Base-by-base conservation (phyloP, 2,888 invertebrate genomes). In the Rotaria socialis region DNA sequence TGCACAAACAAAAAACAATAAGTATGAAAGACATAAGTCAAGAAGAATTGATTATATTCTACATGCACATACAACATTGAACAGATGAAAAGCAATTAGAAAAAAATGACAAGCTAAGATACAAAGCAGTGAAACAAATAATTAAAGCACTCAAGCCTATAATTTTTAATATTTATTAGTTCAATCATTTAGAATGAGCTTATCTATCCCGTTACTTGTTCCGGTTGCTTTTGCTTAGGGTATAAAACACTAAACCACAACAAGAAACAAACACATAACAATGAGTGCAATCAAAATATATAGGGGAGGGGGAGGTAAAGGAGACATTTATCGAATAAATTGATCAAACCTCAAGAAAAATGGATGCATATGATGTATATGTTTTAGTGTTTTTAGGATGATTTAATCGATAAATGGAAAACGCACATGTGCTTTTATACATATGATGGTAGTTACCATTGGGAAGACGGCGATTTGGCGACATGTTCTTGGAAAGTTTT, bases 401-500 rank as follows among this genome's bases (percentile, higher is more conserved):
- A 22, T 22, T 22, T 2, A 55, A 52, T 52, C 16, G n/a, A 27
- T 16, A 67, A 16, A 67, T 11, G 35, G 14, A 67, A 10, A 67
- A 35, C 67, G 67, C 35, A 67, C 35, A 35, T 35, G 35, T 35
- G 67, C 67, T 27, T 67, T 67, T 16, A n/a, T 67, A 67, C 11
- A 67, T 16, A 16, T 67, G 43, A 43, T 47, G n/a, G 24, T 43
- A 43, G 60, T 86, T 87, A 87, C 87, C 87, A 87, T 84, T 87
- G 87, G 84, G 84, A 85, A 67, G 87, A 87, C 85, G 87, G 87
- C 55, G 87, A 87, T 75, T 87, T 87, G 84, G 84, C 58, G 55
- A 87, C 87, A 47, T 87, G 87, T 86, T 86, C 87, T 87, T 87
- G 87, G 84, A 87, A 87, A 41, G 87, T 87, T 85, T 87, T 87